Percentiles rank a stretch among this genome's conserved stretches.
These are phyloP conservation scores for Barnardius zonarius DNA, from an alignment of 2,113 vertebrate genomes.

Conservation along the genomic window DNA sequence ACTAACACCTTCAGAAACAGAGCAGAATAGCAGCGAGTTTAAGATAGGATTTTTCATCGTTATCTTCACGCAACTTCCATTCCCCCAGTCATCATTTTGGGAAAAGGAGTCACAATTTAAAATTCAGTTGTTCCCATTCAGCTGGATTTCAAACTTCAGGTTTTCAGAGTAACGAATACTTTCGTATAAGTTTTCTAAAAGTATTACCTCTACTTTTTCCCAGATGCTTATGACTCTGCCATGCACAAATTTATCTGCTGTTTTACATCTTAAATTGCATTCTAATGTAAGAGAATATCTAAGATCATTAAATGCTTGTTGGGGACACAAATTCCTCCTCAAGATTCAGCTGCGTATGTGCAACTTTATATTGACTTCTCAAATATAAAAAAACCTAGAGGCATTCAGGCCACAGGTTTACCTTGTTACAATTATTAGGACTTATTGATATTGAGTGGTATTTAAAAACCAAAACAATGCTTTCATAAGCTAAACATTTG, in stretches of 20 bases:
- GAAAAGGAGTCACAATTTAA: neutral
- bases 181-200: rapidly evolving
- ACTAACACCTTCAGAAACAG: neutral
- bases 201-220: neutral
- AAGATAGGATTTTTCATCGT: neutral
- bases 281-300: neutral
- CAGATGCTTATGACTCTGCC: neutral
- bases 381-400: neutral
- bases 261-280: neutral
- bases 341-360: neutral
- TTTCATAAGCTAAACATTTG: neutral
- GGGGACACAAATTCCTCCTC: neutral
- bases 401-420: neutral
- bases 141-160: neutral
- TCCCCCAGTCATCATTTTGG: neutral
- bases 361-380: neutral
- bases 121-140: neutral
- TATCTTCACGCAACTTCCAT: neutral
- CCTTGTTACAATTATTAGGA: neutral
- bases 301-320: neutral
- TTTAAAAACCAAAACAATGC: neutral
- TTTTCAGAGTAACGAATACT: neutral
- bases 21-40: neutral
- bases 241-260: neutral
- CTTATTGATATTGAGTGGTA: neutral